Base-by-base conservation (phyloP, 1,140 invertebrate species). In the Antheraea pernyi region DNA sequence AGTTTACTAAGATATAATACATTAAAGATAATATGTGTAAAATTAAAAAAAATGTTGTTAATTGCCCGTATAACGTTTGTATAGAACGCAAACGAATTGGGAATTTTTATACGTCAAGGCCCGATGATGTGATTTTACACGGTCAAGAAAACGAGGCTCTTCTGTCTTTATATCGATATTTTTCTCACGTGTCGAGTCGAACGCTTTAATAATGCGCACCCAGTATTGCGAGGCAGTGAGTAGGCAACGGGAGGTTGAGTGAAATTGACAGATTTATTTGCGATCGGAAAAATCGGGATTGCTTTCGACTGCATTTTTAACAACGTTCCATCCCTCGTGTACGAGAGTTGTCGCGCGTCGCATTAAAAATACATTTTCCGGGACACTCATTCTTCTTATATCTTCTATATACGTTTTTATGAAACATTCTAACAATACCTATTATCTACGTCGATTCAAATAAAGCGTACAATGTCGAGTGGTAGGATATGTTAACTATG, bases 211-310 rank as follows among this genome's bases (percentile, higher is more conserved):
- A 67, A 67, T 67, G 46, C 18, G 19, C 30, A n/a, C 61, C n/a
- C 36, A n/a, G 48, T n/a, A 65, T 65, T n/a, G 9, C 67, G 74
- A 53, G 74, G 76, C 78, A 80, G 78, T 80, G 81, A 80, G 83
- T 80, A 82, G 80, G 74, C 77, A 81, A 78, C 78, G 80, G 86
- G 71, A 84, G 81, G 82, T 79, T 88, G 89, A 90, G 85, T 91
- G 89, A 91, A 90, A 91, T 89, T 91, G 89, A 90, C 89, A 91
- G 89, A 90, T 91, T 91, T 91, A 91, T 91, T 91, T 86, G 84
- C 84, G 84, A 85, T 84, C 77, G 83, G 84, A 87, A 88, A 85
- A 89, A 86, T 79, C 78, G 77, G 83, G 83, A 83, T 85, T 85
- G 86, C 83, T 80, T 76, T 75, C 77, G 82, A 71, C 76, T 89